These are phyloP conservation scores for Mamestra configurata DNA, from an alignment of 1,140 invertebrate species.

Conservation along the genomic window DNA sequence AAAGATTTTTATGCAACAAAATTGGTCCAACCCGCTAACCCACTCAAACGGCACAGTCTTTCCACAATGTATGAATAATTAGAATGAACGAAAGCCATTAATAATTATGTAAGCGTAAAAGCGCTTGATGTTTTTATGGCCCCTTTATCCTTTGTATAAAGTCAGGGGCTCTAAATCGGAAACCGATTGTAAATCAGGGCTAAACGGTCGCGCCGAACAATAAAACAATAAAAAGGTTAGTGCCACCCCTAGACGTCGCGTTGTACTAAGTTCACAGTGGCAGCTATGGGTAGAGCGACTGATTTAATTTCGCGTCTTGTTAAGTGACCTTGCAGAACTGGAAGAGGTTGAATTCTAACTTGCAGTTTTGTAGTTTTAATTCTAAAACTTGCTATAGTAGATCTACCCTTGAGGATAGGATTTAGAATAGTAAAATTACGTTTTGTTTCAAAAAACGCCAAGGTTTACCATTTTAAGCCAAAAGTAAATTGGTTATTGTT, in stretches of 20 bases:
- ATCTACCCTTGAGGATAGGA: no score
- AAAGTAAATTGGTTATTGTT: no score
- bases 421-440: no score
- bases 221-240: constrained; percentile 50
- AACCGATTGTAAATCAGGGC: constrained; percentile 40
- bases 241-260: constrained; percentile 8
- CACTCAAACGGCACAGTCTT: not conserved
- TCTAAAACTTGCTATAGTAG: no score
- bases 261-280: not conserved
- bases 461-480: no score
- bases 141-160: constrained; percentile 1
- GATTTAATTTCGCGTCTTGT: constrained; percentile 1
- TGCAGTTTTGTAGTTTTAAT: no score
- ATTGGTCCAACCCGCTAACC: not conserved
- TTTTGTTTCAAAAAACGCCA: no score
- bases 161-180: constrained; percentile 10
- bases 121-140: constrained; percentile 29
- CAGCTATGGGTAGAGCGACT: not conserved
- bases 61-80: not conserved
- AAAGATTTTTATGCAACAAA: no score
- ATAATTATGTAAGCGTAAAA: constrained; percentile 32
- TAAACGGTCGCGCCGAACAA: constrained; percentile 44
- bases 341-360: not conserved
- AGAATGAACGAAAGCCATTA: constrained; percentile 2
- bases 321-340: not conserved